Conservation (phyloP, 2,113 vertebrate genomes). For the Thunnus maccoyii region DNA sequence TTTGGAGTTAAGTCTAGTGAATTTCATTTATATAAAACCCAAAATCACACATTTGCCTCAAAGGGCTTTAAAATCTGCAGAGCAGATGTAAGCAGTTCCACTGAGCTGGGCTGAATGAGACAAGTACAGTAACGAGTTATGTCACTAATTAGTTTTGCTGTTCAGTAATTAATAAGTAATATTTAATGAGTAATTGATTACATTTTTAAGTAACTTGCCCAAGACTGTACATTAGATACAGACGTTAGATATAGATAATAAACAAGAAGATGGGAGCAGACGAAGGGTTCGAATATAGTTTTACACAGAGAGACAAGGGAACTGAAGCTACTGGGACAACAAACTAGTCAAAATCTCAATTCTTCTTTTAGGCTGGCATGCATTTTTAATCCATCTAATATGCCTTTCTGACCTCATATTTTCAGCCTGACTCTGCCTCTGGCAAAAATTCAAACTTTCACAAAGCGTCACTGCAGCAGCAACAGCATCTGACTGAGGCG, state of each 20-base stretch:
- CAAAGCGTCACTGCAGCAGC: constrained; percentile 32
- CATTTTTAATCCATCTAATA: constrained; percentile 42
- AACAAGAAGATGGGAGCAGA: not conserved
- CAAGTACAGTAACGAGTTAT: no score
- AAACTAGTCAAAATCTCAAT: not conserved
- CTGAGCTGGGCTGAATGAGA: no score
- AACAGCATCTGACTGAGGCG: constrained; percentile 51
- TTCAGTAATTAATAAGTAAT: no score
- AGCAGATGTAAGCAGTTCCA: not conserved
- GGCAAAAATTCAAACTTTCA: constrained; percentile 26
- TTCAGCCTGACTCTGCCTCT: constrained; percentile 30
- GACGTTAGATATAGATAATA: not conserved
- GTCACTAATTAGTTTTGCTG: no score
- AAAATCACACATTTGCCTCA: no score
- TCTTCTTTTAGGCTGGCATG: constrained; percentile 3
- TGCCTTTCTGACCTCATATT: constrained; percentile 38
- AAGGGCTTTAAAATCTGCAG: not conserved
- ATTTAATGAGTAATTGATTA: no score
- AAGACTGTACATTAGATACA: not conserved
- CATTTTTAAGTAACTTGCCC: not conserved
- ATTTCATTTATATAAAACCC: no score
- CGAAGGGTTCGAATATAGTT: not conserved
- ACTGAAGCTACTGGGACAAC: not conserved
- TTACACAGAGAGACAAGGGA: not conserved
- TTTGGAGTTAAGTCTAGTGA: no score